Conservation (phyloP, 1,140 invertebrate species). For the Nasonia vitripennis region DNA sequence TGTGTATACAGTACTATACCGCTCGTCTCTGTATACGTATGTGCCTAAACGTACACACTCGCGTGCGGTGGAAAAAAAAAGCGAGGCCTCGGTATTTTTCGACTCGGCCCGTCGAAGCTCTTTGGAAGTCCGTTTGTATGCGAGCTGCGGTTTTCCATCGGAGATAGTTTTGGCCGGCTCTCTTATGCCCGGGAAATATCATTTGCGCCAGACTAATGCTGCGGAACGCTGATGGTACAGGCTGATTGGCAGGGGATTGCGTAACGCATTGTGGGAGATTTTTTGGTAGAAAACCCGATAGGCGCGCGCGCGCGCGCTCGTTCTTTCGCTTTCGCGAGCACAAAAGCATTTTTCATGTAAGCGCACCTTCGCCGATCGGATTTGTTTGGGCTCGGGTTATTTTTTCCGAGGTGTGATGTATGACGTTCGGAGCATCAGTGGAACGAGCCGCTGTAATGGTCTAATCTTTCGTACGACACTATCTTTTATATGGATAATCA, state of each 20-base stretch:
- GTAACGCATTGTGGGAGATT: background rate
- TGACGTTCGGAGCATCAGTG: too few relatives aligned
- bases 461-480: background rate
- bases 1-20: too few relatives aligned
- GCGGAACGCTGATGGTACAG: background rate
- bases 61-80: background rate
- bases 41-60: too few relatives aligned
- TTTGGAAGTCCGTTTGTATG: background rate
- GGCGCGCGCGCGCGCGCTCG: too few relatives aligned
- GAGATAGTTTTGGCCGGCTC: too few relatives aligned
- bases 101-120: too few relatives aligned
- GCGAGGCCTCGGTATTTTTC: background rate
- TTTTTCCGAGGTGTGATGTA: too few relatives aligned
- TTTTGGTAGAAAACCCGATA: background rate
- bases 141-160: background rate
- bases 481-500: background rate
- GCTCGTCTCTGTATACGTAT: too few relatives aligned
- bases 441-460: background rate
- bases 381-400: too few relatives aligned
- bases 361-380: too few relatives aligned
- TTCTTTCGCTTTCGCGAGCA: too few relatives aligned
- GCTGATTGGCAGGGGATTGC: background rate
- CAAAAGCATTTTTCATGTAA: too few relatives aligned
- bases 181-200: background rate
- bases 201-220: background rate